A percentile compares a stretch with the other conserved stretches of the same genome.
These are phyloP conservation scores for Ditula angustiorana DNA, from an alignment of 2,888 invertebrate species.

Conservation along the genomic window DNA sequence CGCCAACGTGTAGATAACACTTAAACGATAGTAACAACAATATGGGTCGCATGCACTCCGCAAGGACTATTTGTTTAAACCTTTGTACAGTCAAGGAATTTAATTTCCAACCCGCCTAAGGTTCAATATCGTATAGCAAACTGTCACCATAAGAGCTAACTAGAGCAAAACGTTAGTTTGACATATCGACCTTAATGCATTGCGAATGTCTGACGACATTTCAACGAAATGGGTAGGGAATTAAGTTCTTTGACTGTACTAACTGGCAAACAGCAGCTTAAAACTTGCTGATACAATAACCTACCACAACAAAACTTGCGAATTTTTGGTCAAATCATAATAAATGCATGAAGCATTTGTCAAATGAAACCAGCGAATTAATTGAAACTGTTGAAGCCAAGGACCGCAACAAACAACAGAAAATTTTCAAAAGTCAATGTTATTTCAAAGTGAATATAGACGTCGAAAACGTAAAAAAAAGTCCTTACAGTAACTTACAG, in stretches of 20 bases:
- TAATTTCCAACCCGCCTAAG: too few relatives aligned
- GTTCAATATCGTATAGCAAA: too few relatives aligned
- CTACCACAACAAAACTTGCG: neutral
- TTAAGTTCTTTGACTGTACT: too few relatives aligned
- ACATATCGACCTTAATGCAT: too few relatives aligned
- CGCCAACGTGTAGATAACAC: conserved; percentile 13
- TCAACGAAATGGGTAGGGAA: too few relatives aligned
- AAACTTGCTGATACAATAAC: neutral
- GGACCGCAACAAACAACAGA: neutral
- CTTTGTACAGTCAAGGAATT: too few relatives aligned
- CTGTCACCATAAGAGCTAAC: too few relatives aligned
- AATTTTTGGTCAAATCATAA: neutral
- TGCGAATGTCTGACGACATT: neutral
- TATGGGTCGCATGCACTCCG: conserved; percentile 23
- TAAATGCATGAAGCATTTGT: neutral
- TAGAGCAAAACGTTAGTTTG: too few relatives aligned
- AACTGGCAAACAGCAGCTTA: neutral
- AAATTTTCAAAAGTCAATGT: neutral
- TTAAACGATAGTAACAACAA: conserved; percentile 25
- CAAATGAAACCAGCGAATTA: neutral
- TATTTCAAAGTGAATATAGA: neutral
- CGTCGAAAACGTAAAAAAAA: too few relatives aligned
- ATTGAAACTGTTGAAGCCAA: neutral
- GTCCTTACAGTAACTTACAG: too few relatives aligned
- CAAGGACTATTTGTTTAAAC: neutral